These are phyloP conservation scores for Trypoxylon attenuatum DNA, from an alignment of 2,888 invertebrate genomes.

Conservation along the genomic window DNA sequence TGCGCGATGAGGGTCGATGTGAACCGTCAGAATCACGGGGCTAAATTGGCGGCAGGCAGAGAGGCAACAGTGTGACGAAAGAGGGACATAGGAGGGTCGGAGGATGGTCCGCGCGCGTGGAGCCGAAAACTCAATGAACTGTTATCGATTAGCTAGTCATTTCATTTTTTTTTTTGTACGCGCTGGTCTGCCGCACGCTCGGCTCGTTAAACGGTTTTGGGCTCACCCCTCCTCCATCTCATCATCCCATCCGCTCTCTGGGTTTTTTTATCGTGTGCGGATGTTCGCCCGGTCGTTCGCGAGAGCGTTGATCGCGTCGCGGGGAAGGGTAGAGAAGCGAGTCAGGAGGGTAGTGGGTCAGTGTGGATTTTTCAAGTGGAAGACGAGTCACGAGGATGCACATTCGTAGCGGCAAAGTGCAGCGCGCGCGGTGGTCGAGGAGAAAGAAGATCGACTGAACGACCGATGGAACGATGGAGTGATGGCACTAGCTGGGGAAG, in stretches of 20 bases:
- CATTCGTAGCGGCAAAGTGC: constrained; percentile 12
- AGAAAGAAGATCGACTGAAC: too few relatives aligned
- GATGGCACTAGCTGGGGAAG: constrained; percentile 6
- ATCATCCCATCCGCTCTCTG: constrained; percentile 15
- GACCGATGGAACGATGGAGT: too few relatives aligned
- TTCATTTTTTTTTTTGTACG: constrained; percentile 55
- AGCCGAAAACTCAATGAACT: constrained; percentile 70
- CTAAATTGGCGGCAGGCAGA: constrained; percentile 41
- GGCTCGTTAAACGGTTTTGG: constrained; percentile 49
- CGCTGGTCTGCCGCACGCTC: constrained; percentile 48
- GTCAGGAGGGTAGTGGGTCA: constrained; percentile 72
- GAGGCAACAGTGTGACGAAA: background rate
- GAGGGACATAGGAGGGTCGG: background rate
- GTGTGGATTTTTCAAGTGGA: constrained; percentile 56
- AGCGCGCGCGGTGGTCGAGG: constrained; percentile 23
- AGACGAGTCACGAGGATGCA: constrained; percentile 37
- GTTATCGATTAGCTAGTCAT: constrained; percentile 69
- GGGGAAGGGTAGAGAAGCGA: constrained; percentile 56
- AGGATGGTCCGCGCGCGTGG: constrained; percentile 45
- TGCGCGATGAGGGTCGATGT: background rate
- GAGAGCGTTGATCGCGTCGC: constrained; percentile 38
- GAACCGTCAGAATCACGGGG: constrained; percentile 17
- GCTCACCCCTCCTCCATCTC: constrained; percentile 30
- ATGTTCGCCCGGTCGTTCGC: constrained; percentile 29
- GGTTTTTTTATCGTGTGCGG: constrained; percentile 39